Base-by-base conservation (phyloP, 2,888 invertebrate genomes). In the Pristionchus arcanus region DNA sequence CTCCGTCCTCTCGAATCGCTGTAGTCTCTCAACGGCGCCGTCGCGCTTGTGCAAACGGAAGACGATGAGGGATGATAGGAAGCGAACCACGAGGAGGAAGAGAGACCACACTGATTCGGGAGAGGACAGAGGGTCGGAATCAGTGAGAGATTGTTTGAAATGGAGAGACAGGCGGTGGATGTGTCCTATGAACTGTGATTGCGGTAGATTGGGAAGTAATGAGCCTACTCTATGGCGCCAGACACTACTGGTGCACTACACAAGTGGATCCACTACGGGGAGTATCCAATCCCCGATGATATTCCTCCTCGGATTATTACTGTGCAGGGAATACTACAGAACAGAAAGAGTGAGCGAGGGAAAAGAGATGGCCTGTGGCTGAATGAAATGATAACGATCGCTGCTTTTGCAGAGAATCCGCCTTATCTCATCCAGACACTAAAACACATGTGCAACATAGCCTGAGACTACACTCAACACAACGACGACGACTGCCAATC, bases 181-280 rank as follows among this genome's bases (percentile, higher is more conserved):
- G 31, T 71, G 68, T 71, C 31, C 68, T 71, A 34, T 71, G 68
- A 71, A 71, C 68, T 71, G 68, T 71, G 68, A 71, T 71, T 71
- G 77, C 77, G 37, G 77, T 77, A 77, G 77, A 77, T 77, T 77
- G 77, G 77, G 77, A 77, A 77, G 77, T 77, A 77, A 77, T 77
- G 77, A 77, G 77, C 37, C 77, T 77, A 77, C 77, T 77, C 31
- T 77, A 37, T 77, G 77, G 77, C 77, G 77, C 77, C 77, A 77
- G 77, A 77, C 77, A 77, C 2, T 42, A 25, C 21, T 31, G 42
- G 19, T 77, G 42, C 37, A 77, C 77, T 77, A 77, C 77, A 77
- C 77, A 77, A 77, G 77, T 31, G 77, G 11, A 25, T 42, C 37
- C 77, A 42, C 77, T 25, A 77, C n/a, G 25, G 28, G n/a, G 77